Evolutionary conservation across 2,113 vertebrate genomes (phyloP).

Genomic region (Pomatostomus ruficeps): DNA sequence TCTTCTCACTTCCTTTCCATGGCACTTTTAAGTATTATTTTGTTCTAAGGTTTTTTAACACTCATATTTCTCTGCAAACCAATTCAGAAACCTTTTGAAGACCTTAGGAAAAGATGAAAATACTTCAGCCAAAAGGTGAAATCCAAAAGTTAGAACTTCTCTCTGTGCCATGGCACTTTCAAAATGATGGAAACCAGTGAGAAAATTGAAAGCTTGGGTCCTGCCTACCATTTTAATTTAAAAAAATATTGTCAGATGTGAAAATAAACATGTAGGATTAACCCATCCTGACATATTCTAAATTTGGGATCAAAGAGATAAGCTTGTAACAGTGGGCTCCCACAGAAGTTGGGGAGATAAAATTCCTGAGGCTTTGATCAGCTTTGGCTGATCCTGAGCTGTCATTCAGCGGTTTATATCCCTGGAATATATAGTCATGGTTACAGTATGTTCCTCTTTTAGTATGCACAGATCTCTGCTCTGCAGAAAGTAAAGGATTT

Average conservation of each 20-base stretch:
- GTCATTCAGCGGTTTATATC: conserved; percentile 19
- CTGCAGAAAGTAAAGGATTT: conserved; percentile 9
- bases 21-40: not conserved
- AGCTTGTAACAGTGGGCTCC: conserved; percentile 21
- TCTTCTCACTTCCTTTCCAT: not conserved
- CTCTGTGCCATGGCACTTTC: not conserved
- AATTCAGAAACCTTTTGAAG: not conserved
- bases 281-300: not conserved
- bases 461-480: not conserved
- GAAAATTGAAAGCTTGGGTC: not conserved
- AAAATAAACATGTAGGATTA: conserved; percentile 30
- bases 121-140: not conserved
- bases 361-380: conserved; percentile 38
- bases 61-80: not conserved
- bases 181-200: not conserved
- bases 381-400: conserved; percentile 35
- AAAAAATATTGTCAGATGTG: not conserved
- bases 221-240: not conserved
- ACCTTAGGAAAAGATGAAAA: not conserved
- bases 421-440: not conserved
- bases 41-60: not conserved
- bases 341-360: conserved; percentile 12
- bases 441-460: conserved; percentile 1
- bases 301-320: conserved; percentile 37
- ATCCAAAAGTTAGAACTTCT: not conserved